These are phyloP conservation scores for Masticophis lateralis DNA, from an alignment of 2,797 vertebrate species.

Conservation along the genomic window DNA sequence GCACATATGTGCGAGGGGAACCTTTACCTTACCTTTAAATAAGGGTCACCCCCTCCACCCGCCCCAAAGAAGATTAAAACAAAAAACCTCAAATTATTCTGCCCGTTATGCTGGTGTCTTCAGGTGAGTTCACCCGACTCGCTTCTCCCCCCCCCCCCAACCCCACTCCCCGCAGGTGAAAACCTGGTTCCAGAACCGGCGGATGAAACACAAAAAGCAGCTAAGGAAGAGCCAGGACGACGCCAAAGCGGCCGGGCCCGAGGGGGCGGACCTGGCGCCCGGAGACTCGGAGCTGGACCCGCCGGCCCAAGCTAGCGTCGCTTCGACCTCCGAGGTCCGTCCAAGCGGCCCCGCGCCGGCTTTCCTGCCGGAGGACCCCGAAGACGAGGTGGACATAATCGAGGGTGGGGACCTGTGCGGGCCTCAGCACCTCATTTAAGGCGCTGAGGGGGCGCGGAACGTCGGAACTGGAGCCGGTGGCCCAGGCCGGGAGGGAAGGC, in stretches of 20 bases:
- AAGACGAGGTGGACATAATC: slow-evolving; percentile 93
- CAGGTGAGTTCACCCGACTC: not conserved
- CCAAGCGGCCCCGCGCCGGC: slow-evolving; percentile 62
- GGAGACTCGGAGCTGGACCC: slow-evolving; percentile 76
- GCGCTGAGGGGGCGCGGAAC: not conserved
- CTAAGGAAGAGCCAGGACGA: slow-evolving; percentile 92
- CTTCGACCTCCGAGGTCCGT: slow-evolving; percentile 48
- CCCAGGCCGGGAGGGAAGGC: not conserved
- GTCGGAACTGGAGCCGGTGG: fast-evolving
- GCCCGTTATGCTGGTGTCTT: not conserved
- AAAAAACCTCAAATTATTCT: not conserved
- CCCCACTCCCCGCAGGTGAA: slow-evolving; percentile 78
- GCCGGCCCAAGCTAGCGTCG: slow-evolving; percentile 59
- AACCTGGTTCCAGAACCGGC: slow-evolving; percentile 97
- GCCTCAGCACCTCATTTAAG: slow-evolving; percentile 63
- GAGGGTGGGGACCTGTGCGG: slow-evolving; percentile 77
- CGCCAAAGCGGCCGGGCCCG: slow-evolving; percentile 76
- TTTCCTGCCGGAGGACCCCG: slow-evolving; percentile 83
- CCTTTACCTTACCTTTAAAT: not conserved
- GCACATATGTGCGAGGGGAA: too few relatives aligned
- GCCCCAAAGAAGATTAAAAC: not conserved
- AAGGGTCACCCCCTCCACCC: not conserved
- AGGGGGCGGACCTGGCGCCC: slow-evolving; percentile 74
- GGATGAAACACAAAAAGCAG: slow-evolving; percentile 99
- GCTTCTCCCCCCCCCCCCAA: fast-evolving